Evolutionary conservation across 2,113 vertebrate species (phyloP).

Genomic region (Ploceus nigricollis): DNA sequence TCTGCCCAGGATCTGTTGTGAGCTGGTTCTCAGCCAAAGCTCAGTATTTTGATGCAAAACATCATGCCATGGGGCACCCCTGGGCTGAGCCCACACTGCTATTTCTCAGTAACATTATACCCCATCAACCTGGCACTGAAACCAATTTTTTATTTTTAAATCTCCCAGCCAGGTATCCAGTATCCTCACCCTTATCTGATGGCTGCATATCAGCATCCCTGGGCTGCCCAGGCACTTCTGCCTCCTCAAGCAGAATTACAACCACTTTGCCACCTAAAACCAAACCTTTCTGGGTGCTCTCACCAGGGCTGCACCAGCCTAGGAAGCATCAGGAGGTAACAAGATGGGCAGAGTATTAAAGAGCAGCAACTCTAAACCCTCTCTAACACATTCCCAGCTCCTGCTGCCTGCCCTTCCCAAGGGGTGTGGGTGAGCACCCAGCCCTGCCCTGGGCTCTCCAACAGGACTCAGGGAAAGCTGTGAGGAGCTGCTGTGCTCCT

Average conservation of each 20-base stretch:
- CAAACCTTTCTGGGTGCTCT: not conserved
- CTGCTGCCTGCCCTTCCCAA: not conserved
- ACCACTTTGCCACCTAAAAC: not conserved
- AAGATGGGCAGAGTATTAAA: not conserved
- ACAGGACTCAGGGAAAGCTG: not conserved
- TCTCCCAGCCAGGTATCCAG: not conserved
- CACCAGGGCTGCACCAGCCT: not conserved
- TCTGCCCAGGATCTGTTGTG: not conserved
- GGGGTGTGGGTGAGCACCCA: not conserved
- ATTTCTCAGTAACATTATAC: not conserved
- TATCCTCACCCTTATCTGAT: not conserved
- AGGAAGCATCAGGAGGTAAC: not conserved
- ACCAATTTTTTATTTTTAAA: not conserved
- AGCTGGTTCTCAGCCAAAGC: not conserved
- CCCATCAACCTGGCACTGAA: not conserved
- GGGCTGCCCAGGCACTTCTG: not conserved
- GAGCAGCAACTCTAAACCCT: not conserved
- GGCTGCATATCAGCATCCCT: not conserved
- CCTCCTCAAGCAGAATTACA: not conserved
- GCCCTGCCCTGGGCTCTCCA: not conserved
- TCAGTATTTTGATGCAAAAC: not conserved
- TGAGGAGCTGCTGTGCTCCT: not conserved
- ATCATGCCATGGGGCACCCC: rapidly evolving
- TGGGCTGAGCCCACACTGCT: not conserved
- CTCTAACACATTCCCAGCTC: not conserved